Base-by-base conservation (phyloP, 2,113 vertebrate species). In the Syngnathoides biaculeatus region DNA sequence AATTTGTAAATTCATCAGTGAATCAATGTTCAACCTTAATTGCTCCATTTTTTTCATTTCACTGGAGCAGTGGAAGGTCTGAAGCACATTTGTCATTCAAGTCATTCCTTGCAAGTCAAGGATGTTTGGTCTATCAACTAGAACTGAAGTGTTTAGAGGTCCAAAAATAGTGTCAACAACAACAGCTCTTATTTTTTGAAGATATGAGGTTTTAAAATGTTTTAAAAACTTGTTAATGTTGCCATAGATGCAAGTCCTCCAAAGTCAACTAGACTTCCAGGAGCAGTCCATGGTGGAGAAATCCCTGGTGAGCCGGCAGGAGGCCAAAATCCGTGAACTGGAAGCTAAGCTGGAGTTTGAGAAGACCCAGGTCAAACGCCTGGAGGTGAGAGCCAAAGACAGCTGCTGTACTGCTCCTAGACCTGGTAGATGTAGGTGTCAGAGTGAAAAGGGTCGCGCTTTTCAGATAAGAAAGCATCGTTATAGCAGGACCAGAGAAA, bases 281-380 rank as follows among this genome's bases (percentile, higher is more conserved):
- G 96, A 99, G 81, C 95, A 98, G 73, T 98, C 96, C 77, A 98
- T 97, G 96, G 97, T 99, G 90, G 96, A 99, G 84, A 98, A 96
- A 84, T 97, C 95, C 0, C 86, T 97, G 1, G 95, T 98, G 78
- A 95, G 95, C 90, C 90, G 97, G 45, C 97, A 99, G 74, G 97
- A 99, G 76, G 95, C 95, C 76, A 98, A 96, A 90, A 95, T 94
- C 86, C 94, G 96, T 0, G 97, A 99, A 81, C 92, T 98, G 80
- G 97, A 99, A 86, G 94, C 92, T 38, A 95, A 96, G 75, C 88
- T 99, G 83, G 97, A 99, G 91, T 99, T 98, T 0, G 97, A 99
- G 83, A 95, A 93, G 90, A 97, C 96, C 0, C 97, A 98, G 90
- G 95, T 95, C 87, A 99, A 98, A 83, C 95, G 97, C 45, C 85